Evolutionary conservation across 2,888 invertebrate species (phyloP).

Genomic region (Pheosia tremula): DNA sequence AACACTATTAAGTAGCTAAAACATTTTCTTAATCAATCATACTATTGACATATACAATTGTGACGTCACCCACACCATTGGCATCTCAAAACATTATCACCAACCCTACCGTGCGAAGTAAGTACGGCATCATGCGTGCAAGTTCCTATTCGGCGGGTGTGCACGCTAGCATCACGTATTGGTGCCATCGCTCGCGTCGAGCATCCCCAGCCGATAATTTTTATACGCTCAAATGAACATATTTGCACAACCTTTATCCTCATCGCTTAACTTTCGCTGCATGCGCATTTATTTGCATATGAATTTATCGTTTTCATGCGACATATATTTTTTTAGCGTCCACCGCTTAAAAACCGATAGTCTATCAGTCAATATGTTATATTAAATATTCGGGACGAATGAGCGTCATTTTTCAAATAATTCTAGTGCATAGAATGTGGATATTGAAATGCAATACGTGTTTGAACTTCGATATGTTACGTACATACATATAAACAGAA

Average conservation of each 20-base stretch:
- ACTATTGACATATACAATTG: too few species aligned
- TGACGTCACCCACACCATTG: neutral
- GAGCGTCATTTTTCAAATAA: slow-evolving; percentile 36
- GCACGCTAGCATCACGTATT: slow-evolving; percentile 33
- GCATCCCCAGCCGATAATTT: slow-evolving; percentile 48
- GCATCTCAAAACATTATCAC: neutral
- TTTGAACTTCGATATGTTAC: neutral
- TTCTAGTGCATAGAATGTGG: slow-evolving; percentile 30
- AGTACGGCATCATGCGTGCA: slow-evolving; percentile 23
- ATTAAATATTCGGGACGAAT: slow-evolving; percentile 34
- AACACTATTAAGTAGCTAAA: too few species aligned
- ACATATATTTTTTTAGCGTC: slow-evolving; percentile 60
- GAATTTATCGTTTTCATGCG: slow-evolving; percentile 63
- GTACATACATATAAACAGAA: too few species aligned
- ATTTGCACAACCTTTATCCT: slow-evolving; percentile 69
- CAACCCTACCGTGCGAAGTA: slow-evolving; percentile 13
- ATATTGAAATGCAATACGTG: slow-evolving; percentile 29
- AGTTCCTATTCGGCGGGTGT: slow-evolving; percentile 33
- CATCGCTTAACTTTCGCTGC: slow-evolving; percentile 67
- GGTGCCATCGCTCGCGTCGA: slow-evolving; percentile 37
- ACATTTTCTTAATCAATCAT: too few species aligned
- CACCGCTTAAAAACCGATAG: slow-evolving; percentile 53
- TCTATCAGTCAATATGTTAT: slow-evolving; percentile 45
- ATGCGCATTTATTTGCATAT: slow-evolving; percentile 73
- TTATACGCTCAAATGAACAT: slow-evolving; percentile 67